Evolutionary conservation across 2,888 invertebrate species (phyloP), one percentile per base, ranked within the genome.

Genomic region (Trichopria drosophilae): DNA sequence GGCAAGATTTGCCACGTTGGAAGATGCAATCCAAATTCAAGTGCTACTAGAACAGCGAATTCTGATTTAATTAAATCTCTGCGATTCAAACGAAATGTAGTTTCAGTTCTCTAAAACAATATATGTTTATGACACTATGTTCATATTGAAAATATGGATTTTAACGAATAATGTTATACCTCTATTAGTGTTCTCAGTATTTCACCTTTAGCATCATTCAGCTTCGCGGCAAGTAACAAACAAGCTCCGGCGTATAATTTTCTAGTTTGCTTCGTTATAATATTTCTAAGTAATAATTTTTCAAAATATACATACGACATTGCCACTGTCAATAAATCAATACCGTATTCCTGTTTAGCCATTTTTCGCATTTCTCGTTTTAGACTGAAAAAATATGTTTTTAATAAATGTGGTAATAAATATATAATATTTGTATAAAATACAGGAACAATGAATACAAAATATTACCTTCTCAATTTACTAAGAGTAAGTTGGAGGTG

Each of bases 301-400:
- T 99, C 98, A 76, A 97, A 98, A 78, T 94, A 98, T n/a, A 97
- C 97, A 72, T 94, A 97, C 0, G 96, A 91, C 74, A 95, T 94
- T 13, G 98, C 96, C 13, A 98, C 90, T 1, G 93, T 93, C 54
- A 96, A 79, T 52, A 95, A 79, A 78, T 98, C 97, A 50, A 86
- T 80, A 51, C 88, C 86, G 64, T 84, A 84, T 75, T 93, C 92
- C 66, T 87, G 80, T 75, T 89, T 90, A 2, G 90, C 91, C 51
- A 93, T 93, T 76, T 93, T 90, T 18, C 90, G 83, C 92, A 98
- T 93, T 79, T 97, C 97, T 61, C 92, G 84, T 77, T 98, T 98
- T 59, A 98, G 84, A 77, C 97, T 75, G 43, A n/a, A 58, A 37
- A 50, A 22, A 10, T 15, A 45, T 40, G 16, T 12, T 37, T 43